A percentile compares a stretch with the other conserved stretches of the same genome.
phyloP scores from a whole-genome alignment of 53 echinoderm and acorn worm genomes.

The Holothuria scabra region DNA sequence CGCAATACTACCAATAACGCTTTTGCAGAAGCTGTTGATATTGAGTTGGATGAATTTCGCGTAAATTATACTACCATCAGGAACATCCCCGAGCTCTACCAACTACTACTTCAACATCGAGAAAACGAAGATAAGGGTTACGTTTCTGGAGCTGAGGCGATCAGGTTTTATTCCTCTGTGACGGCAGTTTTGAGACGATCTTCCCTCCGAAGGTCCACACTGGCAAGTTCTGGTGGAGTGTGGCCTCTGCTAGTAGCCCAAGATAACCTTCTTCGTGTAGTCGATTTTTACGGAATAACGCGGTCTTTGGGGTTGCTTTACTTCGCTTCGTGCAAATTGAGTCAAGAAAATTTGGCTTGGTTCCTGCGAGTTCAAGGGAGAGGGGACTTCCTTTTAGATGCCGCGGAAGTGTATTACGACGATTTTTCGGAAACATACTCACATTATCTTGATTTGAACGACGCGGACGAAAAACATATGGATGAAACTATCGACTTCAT shows the following conservation, averaged over 20 bases:
- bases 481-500: slow-evolving; percentile 26
- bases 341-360: slow-evolving; percentile 23
- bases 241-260: slow-evolving; percentile 65
- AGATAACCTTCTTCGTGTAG: slow-evolving; percentile 37
- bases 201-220: slow-evolving; percentile 2
- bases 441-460: not conserved
- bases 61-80: not conserved
- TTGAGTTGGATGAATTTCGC: not conserved
- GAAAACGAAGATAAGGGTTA: not conserved
- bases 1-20: not conserved
- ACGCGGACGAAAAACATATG: slow-evolving; percentile 16
- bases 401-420: slow-evolving; percentile 8
- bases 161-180: slow-evolving; percentile 50
- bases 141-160: not conserved
- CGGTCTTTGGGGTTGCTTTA: slow-evolving; percentile 56
- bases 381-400: slow-evolving; percentile 13
- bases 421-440: not conserved
- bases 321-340: slow-evolving; percentile 54
- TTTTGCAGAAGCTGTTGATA: not conserved
- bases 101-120: not conserved
- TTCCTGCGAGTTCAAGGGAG: slow-evolving; percentile 15
- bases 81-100: not conserved
- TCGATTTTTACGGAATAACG: slow-evolving; percentile 59
- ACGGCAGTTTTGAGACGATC: slow-evolving; percentile 20
- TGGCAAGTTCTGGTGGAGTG: slow-evolving; percentile 47